Conservation (phyloP, 2,888 invertebrate species). For the Mythimna impura region DNA sequence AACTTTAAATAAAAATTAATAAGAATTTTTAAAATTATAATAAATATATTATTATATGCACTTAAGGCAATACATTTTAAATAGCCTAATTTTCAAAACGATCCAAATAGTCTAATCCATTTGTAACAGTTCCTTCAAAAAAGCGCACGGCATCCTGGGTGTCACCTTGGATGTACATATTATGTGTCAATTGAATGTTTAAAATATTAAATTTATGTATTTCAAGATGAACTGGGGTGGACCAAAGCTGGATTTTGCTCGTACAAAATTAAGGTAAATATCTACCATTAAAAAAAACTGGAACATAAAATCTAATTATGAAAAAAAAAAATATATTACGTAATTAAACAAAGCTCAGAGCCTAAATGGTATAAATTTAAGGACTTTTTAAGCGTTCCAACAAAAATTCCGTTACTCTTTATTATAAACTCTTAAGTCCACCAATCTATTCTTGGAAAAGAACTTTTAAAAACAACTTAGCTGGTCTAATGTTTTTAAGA, state of each 20-base stretch:
- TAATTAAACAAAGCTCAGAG: neutral
- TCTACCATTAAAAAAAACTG: neutral
- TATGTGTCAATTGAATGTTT: too few relatives aligned
- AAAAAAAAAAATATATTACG: conserved; percentile 20
- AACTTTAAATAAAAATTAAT: too few relatives aligned
- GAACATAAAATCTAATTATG: conserved; percentile 19
- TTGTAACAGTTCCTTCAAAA: too few relatives aligned
- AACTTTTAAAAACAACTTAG: conserved; percentile 45
- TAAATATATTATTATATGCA: too few relatives aligned
- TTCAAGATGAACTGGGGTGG: neutral
- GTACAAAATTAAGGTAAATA: neutral
- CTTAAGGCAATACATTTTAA: too few relatives aligned
- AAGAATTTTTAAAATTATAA: too few relatives aligned
- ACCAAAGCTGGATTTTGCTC: neutral
- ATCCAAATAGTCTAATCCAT: too few relatives aligned
- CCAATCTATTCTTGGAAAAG: conserved; percentile 18
- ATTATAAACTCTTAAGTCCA: conserved; percentile 26
- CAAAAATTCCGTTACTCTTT: conserved; percentile 18
- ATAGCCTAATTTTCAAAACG: too few relatives aligned
- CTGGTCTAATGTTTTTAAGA: conserved; percentile 29
- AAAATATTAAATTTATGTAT: too few relatives aligned
- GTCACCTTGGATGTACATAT: too few relatives aligned
- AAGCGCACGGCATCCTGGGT: too few relatives aligned
- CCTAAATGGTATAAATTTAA: conserved; percentile 4
- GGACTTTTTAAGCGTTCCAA: neutral